A percentile compares a stretch with the other conserved stretches of the same genome.
phyloP scores from a whole-genome alignment of 1,140 invertebrate genomes.

The Augochlora pura region DNA sequence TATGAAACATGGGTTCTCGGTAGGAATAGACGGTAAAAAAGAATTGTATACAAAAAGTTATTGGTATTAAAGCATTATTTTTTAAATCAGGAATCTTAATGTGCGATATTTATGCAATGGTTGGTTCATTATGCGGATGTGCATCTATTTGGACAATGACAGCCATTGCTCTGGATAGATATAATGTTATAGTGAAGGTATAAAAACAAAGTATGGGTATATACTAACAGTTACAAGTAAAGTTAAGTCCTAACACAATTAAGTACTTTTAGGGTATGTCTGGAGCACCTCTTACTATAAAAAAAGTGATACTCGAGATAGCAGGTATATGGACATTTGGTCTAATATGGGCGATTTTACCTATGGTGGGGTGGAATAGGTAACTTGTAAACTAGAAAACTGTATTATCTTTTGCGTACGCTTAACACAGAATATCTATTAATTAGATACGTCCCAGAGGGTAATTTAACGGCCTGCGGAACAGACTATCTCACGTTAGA shows the following conservation, averaged over 20 bases:
- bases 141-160: slow-evolving; percentile 92
- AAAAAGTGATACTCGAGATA: slow-evolving; percentile 85
- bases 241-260: not conserved
- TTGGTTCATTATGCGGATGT: slow-evolving; percentile 90
- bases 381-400: slow-evolving; percentile 17
- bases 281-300: slow-evolving; percentile 86
- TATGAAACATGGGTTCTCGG: slow-evolving; percentile 93
- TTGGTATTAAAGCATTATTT: slow-evolving; percentile 5
- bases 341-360: slow-evolving; percentile 85
- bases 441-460: slow-evolving; percentile 90
- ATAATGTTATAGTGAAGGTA: slow-evolving; percentile 90
- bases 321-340: slow-evolving; percentile 86
- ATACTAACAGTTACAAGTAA: not conserved
- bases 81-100: slow-evolving; percentile 81
- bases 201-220: not conserved
- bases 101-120: slow-evolving; percentile 90
- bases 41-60: not conserved
- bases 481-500: slow-evolving; percentile 89
- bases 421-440: not conserved
- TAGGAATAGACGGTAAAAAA: slow-evolving; percentile 14
- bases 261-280: slow-evolving; percentile 81
- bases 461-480: slow-evolving; percentile 92
- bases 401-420: not conserved
- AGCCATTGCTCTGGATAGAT: slow-evolving; percentile 90
- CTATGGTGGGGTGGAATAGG: slow-evolving; percentile 89